Percentiles rank a stretch among this genome's conserved stretches.
Conservation (phyloP, 2,113 vertebrate species). For the Microcebus tavaratra region DNA sequence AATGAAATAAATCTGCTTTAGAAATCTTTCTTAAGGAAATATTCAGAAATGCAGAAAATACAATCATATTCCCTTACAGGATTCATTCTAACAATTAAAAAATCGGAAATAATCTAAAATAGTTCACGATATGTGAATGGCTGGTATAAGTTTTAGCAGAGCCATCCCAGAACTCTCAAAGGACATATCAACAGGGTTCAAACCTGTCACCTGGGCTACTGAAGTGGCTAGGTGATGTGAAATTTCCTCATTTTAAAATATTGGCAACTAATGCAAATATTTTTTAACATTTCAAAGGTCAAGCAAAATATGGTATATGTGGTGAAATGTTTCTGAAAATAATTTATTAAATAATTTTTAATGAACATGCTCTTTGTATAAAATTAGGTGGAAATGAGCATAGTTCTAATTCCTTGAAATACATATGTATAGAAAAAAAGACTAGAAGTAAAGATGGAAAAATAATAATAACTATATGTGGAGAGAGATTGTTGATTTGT, state of each 20-base stretch:
- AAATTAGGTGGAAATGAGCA: neutral
- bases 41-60: constrained; percentile 26
- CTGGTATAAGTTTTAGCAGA: neutral
- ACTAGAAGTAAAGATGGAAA: neutral
- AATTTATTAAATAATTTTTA: neutral
- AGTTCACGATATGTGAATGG: neutral
- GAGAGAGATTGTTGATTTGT: neutral
- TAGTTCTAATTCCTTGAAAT: neutral
- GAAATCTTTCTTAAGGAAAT: constrained; percentile 17
- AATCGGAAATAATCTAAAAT: constrained; percentile 3
- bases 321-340: neutral
- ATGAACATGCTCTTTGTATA: neutral
- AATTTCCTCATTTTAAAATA: neutral
- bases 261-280: neutral
- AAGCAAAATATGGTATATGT: neutral
- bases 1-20: constrained; percentile 7
- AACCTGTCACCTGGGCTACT: neutral
- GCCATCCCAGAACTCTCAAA: constrained; percentile 6
- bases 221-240: neutral
- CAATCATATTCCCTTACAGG: neutral
- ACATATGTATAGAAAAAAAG: neutral
- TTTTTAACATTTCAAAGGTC: neutral
- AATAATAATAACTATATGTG: neutral
- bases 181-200: neutral
- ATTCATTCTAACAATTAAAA: neutral